Conservation (phyloP, 2,113 vertebrate genomes). For the Tychaedon coryphoeus region DNA sequence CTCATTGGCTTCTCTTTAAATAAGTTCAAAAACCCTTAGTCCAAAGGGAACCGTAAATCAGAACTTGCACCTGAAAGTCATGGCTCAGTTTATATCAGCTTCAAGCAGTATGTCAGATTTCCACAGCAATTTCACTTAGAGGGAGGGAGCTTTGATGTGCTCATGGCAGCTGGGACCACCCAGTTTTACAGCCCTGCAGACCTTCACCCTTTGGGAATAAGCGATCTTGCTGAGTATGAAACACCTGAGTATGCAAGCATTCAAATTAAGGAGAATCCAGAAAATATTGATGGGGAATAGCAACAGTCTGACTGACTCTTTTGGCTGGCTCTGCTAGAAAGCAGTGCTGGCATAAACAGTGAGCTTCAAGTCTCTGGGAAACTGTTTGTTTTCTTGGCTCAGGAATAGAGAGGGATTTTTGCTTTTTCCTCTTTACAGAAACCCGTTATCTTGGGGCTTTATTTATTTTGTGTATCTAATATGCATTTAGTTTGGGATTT, state of each 20-base stretch:
- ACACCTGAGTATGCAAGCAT: not conserved
- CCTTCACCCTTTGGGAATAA: not conserved
- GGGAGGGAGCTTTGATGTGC: not conserved
- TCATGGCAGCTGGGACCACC: not conserved
- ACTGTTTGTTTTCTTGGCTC: not conserved
- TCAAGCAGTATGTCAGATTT: not conserved
- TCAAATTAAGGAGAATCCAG: slow-evolving; percentile 6
- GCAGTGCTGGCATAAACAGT: not conserved
- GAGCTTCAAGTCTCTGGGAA: not conserved
- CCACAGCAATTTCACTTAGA: not conserved
- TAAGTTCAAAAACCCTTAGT: not conserved
- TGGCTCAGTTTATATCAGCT: not conserved
- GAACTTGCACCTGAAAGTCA: not conserved
- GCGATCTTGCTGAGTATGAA: not conserved
- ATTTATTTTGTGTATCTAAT: not conserved
- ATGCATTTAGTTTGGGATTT: not conserved
- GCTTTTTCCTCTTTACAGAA: not conserved
- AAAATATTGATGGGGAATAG: not conserved
- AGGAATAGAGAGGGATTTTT: not conserved
- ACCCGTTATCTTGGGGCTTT: not conserved
- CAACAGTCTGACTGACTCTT: not conserved
- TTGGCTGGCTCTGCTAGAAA: not conserved
- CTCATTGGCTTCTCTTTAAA: not conserved
- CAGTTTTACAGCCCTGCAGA: not conserved
- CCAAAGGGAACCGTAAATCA: not conserved